Conservation (phyloP, 2,797 vertebrate species). For the Neosilurus hyrtlii region DNA sequence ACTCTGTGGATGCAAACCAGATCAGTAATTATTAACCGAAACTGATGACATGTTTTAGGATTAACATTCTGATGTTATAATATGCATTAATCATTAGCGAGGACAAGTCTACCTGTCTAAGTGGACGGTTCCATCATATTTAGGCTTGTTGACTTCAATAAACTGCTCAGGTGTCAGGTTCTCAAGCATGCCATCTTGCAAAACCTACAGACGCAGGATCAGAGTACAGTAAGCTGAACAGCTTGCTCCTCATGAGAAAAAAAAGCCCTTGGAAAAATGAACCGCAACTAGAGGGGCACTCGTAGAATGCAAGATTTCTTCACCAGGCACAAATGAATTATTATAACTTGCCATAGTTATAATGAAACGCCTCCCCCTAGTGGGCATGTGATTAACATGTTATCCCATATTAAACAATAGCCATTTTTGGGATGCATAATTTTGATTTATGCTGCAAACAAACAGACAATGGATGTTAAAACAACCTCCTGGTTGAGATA, state of each 20-base stretch:
- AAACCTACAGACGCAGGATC: conserved; percentile 71
- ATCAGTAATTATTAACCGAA: not conserved
- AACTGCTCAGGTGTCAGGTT: conserved; percentile 86
- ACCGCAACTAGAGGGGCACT: no score
- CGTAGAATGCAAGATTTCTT: no score
- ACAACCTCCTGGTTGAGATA: no score
- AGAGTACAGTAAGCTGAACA: not conserved
- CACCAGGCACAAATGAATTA: no score
- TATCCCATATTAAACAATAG: no score
- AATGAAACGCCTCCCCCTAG: no score
- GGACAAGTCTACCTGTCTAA: conserved; percentile 80
- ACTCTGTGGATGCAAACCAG: conserved; percentile 70
- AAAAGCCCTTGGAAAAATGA: not conserved
- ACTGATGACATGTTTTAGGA: not conserved
- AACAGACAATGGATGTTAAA: no score
- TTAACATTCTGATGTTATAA: not conserved
- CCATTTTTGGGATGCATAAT: no score
- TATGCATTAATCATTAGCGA: not conserved
- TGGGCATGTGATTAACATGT: no score
- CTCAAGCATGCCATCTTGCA: conserved; percentile 92
- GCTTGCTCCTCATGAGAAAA: not conserved
- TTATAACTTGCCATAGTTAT: no score
- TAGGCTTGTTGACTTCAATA: conserved; percentile 86
- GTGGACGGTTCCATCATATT: conserved; percentile 85
- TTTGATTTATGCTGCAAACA: no score